Evolutionary conservation across 2,113 vertebrate genomes (phyloP).

Genomic region (Myrmecobius fasciatus): DNA sequence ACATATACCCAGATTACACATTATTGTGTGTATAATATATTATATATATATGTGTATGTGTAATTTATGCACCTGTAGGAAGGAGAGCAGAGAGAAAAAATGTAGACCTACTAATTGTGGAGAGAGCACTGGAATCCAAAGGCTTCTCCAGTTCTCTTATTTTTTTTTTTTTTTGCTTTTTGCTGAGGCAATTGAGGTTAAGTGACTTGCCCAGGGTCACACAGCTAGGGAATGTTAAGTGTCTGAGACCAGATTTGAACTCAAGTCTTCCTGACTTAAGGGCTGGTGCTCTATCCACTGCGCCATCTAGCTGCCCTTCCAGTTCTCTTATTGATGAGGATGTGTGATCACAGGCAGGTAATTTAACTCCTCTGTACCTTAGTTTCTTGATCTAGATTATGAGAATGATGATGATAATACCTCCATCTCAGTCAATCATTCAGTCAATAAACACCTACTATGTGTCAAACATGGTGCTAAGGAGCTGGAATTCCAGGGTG

Average conservation of each 20-base stretch:
- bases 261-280: no score
- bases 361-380: neutral
- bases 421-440: neutral
- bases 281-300: no score
- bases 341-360: neutral
- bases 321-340: neutral
- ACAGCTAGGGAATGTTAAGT: no score
- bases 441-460: neutral
- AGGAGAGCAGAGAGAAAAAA: conserved; percentile 18
- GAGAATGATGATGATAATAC: neutral
- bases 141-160: neutral
- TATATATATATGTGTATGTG: no score
- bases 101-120: neutral
- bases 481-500: neutral
- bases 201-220: no score
- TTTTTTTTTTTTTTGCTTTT: no score
- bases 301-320: no score
- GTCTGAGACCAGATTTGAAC: no score
- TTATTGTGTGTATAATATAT: no score
- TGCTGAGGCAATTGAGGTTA: no score
- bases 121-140: neutral
- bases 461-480: neutral
- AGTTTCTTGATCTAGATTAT: neutral
- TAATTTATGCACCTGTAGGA: neutral
- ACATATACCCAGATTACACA: no score